phyloP scores from a whole-genome alignment of 1,140 invertebrate genomes.

The Drosophila teissieri region DNA sequence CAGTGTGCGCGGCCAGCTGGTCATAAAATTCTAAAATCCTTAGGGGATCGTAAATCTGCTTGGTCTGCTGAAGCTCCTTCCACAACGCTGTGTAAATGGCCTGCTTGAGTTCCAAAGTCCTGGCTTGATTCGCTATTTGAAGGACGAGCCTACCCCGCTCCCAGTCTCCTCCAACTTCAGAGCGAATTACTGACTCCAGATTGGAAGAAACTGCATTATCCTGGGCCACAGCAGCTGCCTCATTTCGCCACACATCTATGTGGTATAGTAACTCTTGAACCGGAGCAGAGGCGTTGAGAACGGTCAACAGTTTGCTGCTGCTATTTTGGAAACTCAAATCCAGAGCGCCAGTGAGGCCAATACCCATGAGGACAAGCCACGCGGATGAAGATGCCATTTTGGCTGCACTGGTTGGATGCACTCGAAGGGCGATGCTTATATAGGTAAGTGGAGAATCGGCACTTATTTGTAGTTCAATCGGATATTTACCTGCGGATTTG shows the following conservation, averaged over 20 bases:
- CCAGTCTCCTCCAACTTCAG: constrained; percentile 65
- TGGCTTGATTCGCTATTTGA: constrained; percentile 35
- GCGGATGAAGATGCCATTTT: constrained; percentile 8
- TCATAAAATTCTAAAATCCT: constrained; percentile 54
- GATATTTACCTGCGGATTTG: constrained; percentile 55
- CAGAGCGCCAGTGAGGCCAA: background rate
- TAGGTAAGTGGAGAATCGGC: constrained; percentile 42
- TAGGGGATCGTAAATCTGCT: constrained; percentile 58
- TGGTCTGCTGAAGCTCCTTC: constrained; percentile 65
- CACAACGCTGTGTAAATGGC: constrained; percentile 66
- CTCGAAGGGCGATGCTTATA: constrained; percentile 10
- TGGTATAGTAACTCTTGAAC: constrained; percentile 50
- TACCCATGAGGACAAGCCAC: constrained; percentile 15
- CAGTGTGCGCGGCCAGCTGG: constrained; percentile 17
- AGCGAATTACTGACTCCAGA: constrained; percentile 55
- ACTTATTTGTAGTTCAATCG: constrained; percentile 63
- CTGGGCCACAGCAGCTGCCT: background rate
- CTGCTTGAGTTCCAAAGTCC: constrained; percentile 50
- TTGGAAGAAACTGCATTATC: background rate
- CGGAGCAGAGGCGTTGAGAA: constrained; percentile 38
- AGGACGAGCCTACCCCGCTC: constrained; percentile 41
- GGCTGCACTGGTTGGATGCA: constrained; percentile 15
- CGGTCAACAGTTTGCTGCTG: constrained; percentile 26
- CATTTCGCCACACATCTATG: constrained; percentile 43
- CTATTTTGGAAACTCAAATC: constrained; percentile 1